Percentiles rank a stretch among this genome's conserved stretches.
Conservation (phyloP, 2,888 invertebrate species). For the Cordilura impudica region DNA sequence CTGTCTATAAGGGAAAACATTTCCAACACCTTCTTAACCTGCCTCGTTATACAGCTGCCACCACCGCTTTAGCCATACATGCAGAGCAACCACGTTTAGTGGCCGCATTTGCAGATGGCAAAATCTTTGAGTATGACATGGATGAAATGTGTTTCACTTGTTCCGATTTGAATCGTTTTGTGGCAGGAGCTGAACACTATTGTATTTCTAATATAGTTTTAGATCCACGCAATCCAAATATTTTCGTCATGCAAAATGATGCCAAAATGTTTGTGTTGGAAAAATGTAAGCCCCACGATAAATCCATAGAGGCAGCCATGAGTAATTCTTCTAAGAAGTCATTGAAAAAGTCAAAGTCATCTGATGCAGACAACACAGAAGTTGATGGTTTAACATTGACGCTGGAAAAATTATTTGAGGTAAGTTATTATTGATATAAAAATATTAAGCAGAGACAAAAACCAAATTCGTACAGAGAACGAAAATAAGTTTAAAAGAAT, state of each 20-base stretch:
- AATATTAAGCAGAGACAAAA: no score
- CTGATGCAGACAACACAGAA: constrained; percentile 40
- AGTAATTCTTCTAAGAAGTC: no score
- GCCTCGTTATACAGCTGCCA: constrained; percentile 84
- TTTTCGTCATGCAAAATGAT: constrained; percentile 87
- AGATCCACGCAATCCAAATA: constrained; percentile 82
- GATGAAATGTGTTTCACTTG: constrained; percentile 81
- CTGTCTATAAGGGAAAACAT: constrained; percentile 74
- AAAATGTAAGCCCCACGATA: constrained; percentile 68
- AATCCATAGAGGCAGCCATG: constrained; percentile 66
- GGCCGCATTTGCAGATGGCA: constrained; percentile 88
- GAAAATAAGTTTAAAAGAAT: no score
- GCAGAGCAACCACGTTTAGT: constrained; percentile 81
- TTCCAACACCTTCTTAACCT: constrained; percentile 80
- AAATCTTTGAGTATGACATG: constrained; percentile 89
- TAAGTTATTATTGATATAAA: constrained; percentile 63
- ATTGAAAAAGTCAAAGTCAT: constrained; percentile 45
- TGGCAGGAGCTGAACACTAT: constrained; percentile 77
- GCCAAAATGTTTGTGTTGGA: constrained; percentile 79
- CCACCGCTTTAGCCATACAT: constrained; percentile 86
- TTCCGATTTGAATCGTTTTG: constrained; percentile 78
- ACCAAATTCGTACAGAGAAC: no score
- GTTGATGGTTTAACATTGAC: constrained; percentile 62
- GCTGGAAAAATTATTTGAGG: constrained; percentile 67
- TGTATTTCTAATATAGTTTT: constrained; percentile 81